phyloP scores from a whole-genome alignment of 1,140 invertebrate species.

The Mactra quadrangularis region DNA sequence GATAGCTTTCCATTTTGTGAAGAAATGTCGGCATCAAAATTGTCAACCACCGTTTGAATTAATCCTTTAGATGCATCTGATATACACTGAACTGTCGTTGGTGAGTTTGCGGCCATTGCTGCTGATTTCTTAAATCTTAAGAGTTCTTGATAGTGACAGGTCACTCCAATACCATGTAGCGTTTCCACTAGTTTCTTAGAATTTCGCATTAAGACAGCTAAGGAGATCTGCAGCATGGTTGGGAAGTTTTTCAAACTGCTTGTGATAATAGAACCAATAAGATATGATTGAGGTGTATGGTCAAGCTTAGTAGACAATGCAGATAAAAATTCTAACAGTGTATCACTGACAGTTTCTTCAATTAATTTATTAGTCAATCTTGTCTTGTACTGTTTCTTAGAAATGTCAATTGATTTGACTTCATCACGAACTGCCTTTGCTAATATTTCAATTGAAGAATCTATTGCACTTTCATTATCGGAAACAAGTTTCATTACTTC shows the following conservation, averaged over 20 bases:
- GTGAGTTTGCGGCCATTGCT: constrained; percentile 18
- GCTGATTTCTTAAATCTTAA: constrained; percentile 61
- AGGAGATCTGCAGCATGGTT: constrained; percentile 43
- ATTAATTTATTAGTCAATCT: constrained; percentile 5
- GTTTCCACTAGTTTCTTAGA: constrained; percentile 31
- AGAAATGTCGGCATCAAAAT: constrained; percentile 67
- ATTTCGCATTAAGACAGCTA: constrained; percentile 36
- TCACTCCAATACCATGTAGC: constrained; percentile 50
- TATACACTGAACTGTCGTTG: not conserved
- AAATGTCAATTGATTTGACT: constrained; percentile 2
- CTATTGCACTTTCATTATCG: constrained; percentile 31
- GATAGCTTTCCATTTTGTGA: constrained; percentile 61
- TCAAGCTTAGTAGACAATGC: constrained; percentile 12
- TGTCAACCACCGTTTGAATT: constrained; percentile 56
- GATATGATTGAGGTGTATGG: constrained; percentile 28
- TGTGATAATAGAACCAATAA: constrained; percentile 63
- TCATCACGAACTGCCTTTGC: constrained; percentile 14
- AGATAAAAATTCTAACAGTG: not conserved
- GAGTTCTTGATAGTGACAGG: constrained; percentile 63
- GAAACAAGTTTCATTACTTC: constrained; percentile 9
- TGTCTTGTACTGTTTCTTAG: constrained; percentile 2
- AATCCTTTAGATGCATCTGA: constrained; percentile 9
- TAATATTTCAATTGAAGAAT: not conserved
- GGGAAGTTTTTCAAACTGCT: constrained; percentile 26
- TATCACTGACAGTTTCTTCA: not conserved